A percentile compares a stretch with the other conserved stretches of the same genome.
These are phyloP conservation scores for Heteractis magnifica DNA, from an alignment of 92 coral and sea anemone species.

Conservation along the genomic window DNA sequence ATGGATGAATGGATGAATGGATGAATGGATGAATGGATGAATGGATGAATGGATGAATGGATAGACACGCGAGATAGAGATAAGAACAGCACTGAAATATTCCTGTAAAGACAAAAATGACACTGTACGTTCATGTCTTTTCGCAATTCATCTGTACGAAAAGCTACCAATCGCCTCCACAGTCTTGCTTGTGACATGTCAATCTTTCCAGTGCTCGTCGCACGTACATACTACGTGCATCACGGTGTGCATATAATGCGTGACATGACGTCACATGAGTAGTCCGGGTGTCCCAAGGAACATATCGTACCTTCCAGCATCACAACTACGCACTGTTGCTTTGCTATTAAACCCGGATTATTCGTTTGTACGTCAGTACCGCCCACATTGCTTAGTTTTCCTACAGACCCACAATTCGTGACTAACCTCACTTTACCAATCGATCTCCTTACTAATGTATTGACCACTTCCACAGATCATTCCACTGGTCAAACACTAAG, in stretches of 20 bases:
- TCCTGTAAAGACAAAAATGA: not conserved
- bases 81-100: not conserved
- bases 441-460: not conserved
- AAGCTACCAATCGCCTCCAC: not conserved
- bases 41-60: not conserved
- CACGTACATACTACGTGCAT: not conserved
- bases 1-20: not conserved
- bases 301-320: not conserved
- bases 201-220: not conserved
- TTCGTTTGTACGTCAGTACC: not conserved
- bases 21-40: not conserved
- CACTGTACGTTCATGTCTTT: not conserved
- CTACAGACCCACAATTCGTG: not conserved
- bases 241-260: not conserved
- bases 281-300: not conserved
- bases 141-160: not conserved
- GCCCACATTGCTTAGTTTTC: not conserved
- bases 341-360: not conserved
- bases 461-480: too few relatives aligned
- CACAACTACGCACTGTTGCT: not conserved
- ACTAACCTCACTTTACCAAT: not conserved
- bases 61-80: too few relatives aligned
- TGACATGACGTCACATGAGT: not conserved
- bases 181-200: not conserved
- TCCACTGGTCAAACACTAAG: too few relatives aligned